phyloP scores from a whole-genome alignment of 2,797 vertebrate species.

The Acrossocheilus wenchowensis region DNA sequence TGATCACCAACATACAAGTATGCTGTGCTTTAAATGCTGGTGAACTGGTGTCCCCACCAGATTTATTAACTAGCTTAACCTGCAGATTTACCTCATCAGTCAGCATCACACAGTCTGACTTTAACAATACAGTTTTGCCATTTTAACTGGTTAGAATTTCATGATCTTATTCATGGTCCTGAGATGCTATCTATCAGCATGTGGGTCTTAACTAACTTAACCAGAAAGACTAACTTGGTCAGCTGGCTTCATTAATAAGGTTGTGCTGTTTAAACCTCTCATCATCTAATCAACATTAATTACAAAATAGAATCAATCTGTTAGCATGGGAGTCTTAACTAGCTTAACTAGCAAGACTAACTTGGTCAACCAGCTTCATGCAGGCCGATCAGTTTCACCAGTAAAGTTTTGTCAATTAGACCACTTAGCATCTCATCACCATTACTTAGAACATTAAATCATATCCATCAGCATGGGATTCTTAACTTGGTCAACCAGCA shows the following conservation, averaged over 20 bases:
- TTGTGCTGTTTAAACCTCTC: neutral
- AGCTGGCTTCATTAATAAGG: neutral
- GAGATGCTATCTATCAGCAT: neutral
- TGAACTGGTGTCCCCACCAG: neutral
- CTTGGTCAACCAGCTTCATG: neutral
- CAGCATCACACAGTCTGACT: neutral
- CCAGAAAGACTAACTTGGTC: neutral
- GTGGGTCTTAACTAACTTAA: neutral
- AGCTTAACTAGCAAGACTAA: neutral
- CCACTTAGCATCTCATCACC: too few relatives aligned
- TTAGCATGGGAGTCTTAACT: neutral
- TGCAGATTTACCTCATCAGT: neutral
- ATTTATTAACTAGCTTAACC: neutral
- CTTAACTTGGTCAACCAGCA: too few relatives aligned
- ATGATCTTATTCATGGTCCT: neutral
- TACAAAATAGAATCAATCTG: neutral
- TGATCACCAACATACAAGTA: neutral
- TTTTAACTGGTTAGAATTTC: neutral
- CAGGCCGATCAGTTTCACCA: neutral
- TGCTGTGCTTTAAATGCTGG: neutral
- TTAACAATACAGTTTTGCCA: neutral
- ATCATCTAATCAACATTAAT: neutral
- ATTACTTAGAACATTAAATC: too few relatives aligned
- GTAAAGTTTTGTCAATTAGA: neutral
- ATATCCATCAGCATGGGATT: too few relatives aligned